These are phyloP conservation scores for Agrotis ipsilon DNA, from an alignment of 2,888 invertebrate species.

Conservation along the genomic window DNA sequence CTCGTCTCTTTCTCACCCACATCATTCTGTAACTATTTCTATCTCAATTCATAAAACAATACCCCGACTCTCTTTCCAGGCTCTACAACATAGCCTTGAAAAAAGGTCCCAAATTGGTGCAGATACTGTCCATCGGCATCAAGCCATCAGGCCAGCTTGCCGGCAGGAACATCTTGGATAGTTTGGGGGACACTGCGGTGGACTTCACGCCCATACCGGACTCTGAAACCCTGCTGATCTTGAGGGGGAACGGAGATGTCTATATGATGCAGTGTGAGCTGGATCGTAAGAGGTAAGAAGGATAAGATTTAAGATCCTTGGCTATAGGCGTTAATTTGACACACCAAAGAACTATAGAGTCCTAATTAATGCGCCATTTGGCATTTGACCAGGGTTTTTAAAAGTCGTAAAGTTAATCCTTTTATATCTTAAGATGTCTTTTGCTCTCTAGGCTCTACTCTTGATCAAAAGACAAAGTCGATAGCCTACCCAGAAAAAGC, in stretches of 20 bases:
- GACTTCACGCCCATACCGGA: conserved; percentile 93
- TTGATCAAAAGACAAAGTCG: no score
- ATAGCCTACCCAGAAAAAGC: no score
- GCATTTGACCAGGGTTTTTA: no score
- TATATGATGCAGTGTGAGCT: conserved; percentile 89
- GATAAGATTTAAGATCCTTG: no score
- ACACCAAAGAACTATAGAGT: no score
- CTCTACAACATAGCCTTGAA: conserved; percentile 87
- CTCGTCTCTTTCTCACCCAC: no score
- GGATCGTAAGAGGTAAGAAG: conserved; percentile 76
- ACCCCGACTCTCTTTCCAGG: conserved; percentile 72
- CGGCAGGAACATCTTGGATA: conserved; percentile 86
- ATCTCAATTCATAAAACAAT: neutral
- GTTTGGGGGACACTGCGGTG: conserved; percentile 96
- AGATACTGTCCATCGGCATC: conserved; percentile 81
- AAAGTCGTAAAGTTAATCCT: no score
- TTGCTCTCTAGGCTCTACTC: no score
- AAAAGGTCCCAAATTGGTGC: conserved; percentile 82
- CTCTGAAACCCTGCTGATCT: conserved; percentile 91
- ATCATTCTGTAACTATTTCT: no score
- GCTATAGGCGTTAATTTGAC: no score
- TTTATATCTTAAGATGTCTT: no score
- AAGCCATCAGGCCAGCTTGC: conserved; percentile 85
- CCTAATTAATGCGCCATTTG: no score
- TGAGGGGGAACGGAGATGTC: conserved; percentile 96